Evolutionary conservation across 2,113 vertebrate species (phyloP), one percentile per base, ranked within the genome.

Genomic region (Archilochus colubris): DNA sequence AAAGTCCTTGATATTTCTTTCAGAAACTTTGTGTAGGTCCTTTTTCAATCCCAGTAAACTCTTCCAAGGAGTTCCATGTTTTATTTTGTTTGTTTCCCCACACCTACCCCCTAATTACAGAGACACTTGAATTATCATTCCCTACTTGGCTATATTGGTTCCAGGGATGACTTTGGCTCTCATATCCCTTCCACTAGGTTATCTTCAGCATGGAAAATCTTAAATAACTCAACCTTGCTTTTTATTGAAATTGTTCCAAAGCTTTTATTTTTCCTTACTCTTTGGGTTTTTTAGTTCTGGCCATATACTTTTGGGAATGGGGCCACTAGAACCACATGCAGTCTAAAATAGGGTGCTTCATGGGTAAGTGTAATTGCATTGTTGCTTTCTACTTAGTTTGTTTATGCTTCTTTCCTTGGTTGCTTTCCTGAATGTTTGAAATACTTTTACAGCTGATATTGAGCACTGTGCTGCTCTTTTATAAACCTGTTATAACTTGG

Each of bases 311-410:
- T 72, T 31, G 21, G 19, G 50, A n/a, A 46, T 44, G 14, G 18
- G 20, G 17, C 25, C 36, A 8, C 19, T 75, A 24, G 50, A 72
- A 28, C 24, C 20, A 28, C 0, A 0, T 66, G 2, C 4, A 24
- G 28, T 48, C 36, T 84, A n/a, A 54, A 78, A 30, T 6, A 40
- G n/a, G 33, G 40, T 6, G 2, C 17, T 59, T 24, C 44, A 4
- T 80, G 16, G 50, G 17, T 83, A 61, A 69, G 28, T 18, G 13
- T 58, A 25, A 9, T 7, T 9, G 19, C 4, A 7, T 19, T 46
- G 2, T 46, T 86, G 2, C 40, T 86, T 68, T 28, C 31, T 33
- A 1, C 63, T 79, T 40, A 51, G 5, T 43, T 30, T 76, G 13
- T 70, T 78, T 3, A 4, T 67, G 14, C 28, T 38, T 72, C 14